phyloP scores from a whole-genome alignment of 2,113 vertebrate genomes.

The Bolborhynchus lineola region DNA sequence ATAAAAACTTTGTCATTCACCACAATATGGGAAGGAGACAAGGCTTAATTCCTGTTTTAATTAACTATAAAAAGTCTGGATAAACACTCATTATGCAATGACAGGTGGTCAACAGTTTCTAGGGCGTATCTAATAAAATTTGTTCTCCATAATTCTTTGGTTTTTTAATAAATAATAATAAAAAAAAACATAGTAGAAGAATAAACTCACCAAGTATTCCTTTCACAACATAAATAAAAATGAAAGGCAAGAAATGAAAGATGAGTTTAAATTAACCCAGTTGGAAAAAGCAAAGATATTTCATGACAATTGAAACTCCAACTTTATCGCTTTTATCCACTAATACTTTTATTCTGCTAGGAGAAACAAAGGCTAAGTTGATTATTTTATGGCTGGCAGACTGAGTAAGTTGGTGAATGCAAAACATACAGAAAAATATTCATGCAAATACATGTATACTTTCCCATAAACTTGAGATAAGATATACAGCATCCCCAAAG shows the following conservation, averaged over 20 bases:
- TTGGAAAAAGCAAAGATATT: not conserved
- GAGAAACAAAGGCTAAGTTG: not conserved
- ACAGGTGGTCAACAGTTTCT: not conserved
- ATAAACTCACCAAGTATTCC: not conserved
- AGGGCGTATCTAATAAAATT: not conserved
- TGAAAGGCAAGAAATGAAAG: not conserved
- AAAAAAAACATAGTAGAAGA: not conserved
- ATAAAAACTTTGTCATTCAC: not conserved
- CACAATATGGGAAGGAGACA: not conserved
- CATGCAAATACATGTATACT: accelerated
- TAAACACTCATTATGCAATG: not conserved
- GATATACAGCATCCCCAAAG: not conserved
- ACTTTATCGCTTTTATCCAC: not conserved
- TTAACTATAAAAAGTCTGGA: not conserved
- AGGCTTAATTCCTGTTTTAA: not conserved
- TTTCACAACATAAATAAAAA: not conserved
- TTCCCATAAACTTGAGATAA: not conserved
- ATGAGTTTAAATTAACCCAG: not conserved
- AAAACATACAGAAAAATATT: not conserved
- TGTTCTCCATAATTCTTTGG: not conserved
- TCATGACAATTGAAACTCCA: not conserved
- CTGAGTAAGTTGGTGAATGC: not conserved
- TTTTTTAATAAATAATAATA: not conserved
- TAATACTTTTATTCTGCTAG: not conserved
- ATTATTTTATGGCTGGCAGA: not conserved